A percentile compares a stretch with the other conserved stretches of the same genome.
These are phyloP conservation scores for Euborellia annulipes DNA, from an alignment of 1,140 invertebrate genomes.

Conservation along the genomic window DNA sequence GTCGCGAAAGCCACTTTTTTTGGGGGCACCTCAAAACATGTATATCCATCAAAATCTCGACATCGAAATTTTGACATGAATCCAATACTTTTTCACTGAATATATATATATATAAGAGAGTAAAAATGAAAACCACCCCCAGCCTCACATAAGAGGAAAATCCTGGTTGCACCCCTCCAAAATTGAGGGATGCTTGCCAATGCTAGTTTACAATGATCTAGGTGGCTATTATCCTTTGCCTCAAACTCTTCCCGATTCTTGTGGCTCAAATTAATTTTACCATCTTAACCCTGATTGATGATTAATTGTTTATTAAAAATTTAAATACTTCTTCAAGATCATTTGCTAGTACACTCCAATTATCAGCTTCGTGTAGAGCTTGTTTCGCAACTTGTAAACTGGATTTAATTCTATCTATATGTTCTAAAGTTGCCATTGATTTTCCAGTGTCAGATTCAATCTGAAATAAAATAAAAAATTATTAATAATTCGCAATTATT, in stretches of 20 bases:
- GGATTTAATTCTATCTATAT: conserved; percentile 65
- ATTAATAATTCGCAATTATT: neutral
- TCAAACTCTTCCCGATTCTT: conserved; percentile 8
- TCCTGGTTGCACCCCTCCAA: neutral
- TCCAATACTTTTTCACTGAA: too few relatives aligned
- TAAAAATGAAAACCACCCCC: too few relatives aligned
- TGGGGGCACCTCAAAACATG: too few relatives aligned
- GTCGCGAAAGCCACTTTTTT: too few relatives aligned
- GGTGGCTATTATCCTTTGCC: neutral
- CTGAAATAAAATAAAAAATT: conserved; percentile 23
- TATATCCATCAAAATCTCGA: too few relatives aligned
- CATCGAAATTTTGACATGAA: too few relatives aligned
- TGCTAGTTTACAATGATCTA: too few relatives aligned
- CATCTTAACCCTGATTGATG: too few relatives aligned
- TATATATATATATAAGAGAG: too few relatives aligned
- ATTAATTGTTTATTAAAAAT: too few relatives aligned
- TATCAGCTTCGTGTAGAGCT: conserved; percentile 79
- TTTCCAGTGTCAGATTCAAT: conserved; percentile 68
- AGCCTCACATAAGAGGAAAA: too few relatives aligned
- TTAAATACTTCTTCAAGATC: conserved; percentile 65
- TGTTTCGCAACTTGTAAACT: conserved; percentile 62
- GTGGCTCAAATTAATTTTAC: too few relatives aligned
- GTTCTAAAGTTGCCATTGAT: conserved; percentile 66
- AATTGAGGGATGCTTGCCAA: neutral
- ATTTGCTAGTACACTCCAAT: conserved; percentile 69